Evolutionary conservation across 2,113 vertebrate genomes (phyloP), one percentile per base, ranked within the genome.

Genomic region (Ranitomeya imitator): DNA sequence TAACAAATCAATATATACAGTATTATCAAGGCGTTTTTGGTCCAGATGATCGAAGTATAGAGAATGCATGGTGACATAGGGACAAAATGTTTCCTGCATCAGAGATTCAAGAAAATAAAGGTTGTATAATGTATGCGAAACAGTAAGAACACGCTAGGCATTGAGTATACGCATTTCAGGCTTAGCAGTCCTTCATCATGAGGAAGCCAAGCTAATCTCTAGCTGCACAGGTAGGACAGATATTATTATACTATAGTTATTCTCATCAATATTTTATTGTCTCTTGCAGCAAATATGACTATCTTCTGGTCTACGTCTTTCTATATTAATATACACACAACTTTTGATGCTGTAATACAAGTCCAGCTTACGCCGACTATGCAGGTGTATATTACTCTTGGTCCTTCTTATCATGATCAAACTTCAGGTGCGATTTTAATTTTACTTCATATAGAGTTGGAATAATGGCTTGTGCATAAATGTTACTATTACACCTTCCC

Each of bases 361-460:
- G 54, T 99, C 57, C 97, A 98, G 91, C 93, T 97, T 0, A 69
- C 89, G 3, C 98, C 98, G 3, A 0, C 91, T 52, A 97, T 99
- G 98, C 98, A 99, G 91, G 87, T 96, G 77, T 97, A 95, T 82
- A 89, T 98, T 90, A 91, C 89, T 19, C 83, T 96, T 84, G 77
- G 92, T 0, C 86, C 93, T 0, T 69, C 77, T 2, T 90, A 96
- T 71, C 93, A 93, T 85, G 96, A 93, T 80, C 93, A 89, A 85
- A 98, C 95, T 2, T 95, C 95, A n/a, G 98, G 98, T 99, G 90
- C 92, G 95, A 91, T 86, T 86, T 80, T 18, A 0, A 67, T n/a
- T 52, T 5, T 54, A 63, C 8, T 73, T 26, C 3, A 45, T 45
- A 45, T 45, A 45, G 37, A 45, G 37, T 37, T 37, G 37, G 37